phyloP scores from a whole-genome alignment of 2,888 invertebrate genomes.

The Fragum fragum region DNA sequence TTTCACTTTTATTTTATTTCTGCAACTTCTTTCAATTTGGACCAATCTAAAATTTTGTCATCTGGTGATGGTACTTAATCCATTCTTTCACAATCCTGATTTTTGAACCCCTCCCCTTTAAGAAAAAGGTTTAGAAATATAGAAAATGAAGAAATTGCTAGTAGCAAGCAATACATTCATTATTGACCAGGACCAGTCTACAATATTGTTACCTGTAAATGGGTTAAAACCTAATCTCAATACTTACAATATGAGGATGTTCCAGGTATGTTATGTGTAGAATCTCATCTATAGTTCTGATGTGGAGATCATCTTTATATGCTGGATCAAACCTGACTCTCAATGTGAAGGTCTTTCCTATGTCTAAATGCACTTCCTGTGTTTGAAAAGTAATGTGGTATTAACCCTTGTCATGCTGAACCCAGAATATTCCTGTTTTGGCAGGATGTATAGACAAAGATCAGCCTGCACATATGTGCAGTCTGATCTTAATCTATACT shows the following conservation, averaged over 20 bases:
- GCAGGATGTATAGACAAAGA: too few relatives aligned
- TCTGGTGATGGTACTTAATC: too few relatives aligned
- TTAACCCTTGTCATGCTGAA: too few relatives aligned
- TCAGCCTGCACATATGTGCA: too few relatives aligned
- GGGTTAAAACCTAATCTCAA: background rate
- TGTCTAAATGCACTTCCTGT: conserved; percentile 82
- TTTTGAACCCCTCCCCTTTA: too few relatives aligned
- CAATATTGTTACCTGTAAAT: background rate
- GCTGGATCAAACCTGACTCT: conserved; percentile 85
- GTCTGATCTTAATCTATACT: too few relatives aligned
- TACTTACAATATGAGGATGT: conserved; percentile 86
- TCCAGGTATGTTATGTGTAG: conserved; percentile 85
- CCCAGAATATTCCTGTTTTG: too few relatives aligned
- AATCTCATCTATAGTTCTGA: conserved; percentile 84
- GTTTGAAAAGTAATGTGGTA: too few relatives aligned
- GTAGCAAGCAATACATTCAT: background rate
- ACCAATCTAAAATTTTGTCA: too few relatives aligned
- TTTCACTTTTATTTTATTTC: too few relatives aligned
- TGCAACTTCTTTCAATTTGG: too few relatives aligned
- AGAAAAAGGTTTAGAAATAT: background rate
- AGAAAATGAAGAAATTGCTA: background rate
- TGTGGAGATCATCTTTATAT: conserved; percentile 85
- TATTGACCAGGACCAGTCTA: background rate
- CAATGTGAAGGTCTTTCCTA: conserved; percentile 80
- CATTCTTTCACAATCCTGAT: too few relatives aligned